phyloP scores from a whole-genome alignment of 2,797 vertebrate species.

The Pachyuromys duprasi region DNA sequence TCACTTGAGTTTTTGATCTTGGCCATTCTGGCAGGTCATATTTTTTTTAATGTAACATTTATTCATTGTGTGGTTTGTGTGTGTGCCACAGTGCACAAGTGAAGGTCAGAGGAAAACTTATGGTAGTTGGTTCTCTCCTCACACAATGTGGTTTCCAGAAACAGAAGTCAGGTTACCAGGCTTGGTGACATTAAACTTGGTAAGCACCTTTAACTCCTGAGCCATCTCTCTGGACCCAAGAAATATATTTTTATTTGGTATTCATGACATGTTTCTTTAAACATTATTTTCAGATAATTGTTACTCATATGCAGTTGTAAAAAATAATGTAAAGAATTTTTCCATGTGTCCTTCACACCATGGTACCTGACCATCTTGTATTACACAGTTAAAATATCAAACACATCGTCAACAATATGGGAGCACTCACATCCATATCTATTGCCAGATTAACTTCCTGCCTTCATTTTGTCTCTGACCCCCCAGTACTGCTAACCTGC shows the following conservation, averaged over 20 bases:
- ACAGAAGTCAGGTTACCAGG: neutral
- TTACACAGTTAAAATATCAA: neutral
- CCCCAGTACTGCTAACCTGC: neutral
- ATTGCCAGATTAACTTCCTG: neutral
- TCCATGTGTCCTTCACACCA: neutral
- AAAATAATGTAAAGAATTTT: neutral
- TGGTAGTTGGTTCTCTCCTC: neutral
- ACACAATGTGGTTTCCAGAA: neutral
- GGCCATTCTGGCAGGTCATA: neutral
- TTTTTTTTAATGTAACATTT: neutral
- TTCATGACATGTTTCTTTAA: neutral
- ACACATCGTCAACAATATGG: neutral
- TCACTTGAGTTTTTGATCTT: too few relatives aligned
- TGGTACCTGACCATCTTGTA: neutral
- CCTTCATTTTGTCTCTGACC: neutral
- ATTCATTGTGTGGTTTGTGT: neutral
- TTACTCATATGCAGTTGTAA: neutral
- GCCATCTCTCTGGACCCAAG: neutral
- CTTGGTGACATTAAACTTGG: neutral
- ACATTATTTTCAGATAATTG: neutral
- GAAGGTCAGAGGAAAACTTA: too few relatives aligned
- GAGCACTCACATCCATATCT: too few relatives aligned
- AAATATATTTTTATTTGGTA: neutral
- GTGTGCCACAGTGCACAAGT: too few relatives aligned
- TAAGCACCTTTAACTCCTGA: neutral